These are phyloP conservation scores for Theonella swinhoei DNA, from an alignment of 37 sponge, comb jelly and placozoan genomes.

Conservation along the genomic window DNA sequence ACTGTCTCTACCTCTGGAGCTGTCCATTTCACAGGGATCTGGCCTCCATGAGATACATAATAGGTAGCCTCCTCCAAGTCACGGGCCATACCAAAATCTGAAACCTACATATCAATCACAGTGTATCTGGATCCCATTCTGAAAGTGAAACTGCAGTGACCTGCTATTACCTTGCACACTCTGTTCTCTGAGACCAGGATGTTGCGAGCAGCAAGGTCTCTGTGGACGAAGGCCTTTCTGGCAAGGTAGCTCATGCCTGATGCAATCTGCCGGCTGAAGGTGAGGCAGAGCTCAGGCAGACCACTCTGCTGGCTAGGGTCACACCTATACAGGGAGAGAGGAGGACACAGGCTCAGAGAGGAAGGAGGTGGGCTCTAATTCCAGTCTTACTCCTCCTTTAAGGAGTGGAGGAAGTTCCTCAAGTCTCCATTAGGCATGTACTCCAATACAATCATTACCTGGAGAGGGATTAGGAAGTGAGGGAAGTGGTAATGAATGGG, in stretches of 20 bases:
- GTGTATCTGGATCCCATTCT: not conserved
- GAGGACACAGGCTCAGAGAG: not conserved
- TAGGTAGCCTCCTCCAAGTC: slow-evolving; percentile 28
- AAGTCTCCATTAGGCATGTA: slow-evolving; percentile 67
- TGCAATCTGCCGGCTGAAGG: not conserved
- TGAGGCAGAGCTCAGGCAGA: not conserved
- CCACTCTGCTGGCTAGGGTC: not conserved
- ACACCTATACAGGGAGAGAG: not conserved
- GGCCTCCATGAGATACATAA: slow-evolving; percentile 32
- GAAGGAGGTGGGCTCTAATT: not conserved
- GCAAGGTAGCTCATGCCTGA: slow-evolving; percentile 5
- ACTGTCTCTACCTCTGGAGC: slow-evolving; percentile 57
- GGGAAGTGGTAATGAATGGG: no score
- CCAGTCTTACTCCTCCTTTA: slow-evolving; percentile 15
- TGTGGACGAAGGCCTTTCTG: not conserved
- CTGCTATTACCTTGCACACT: slow-evolving; percentile 3
- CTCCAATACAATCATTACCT: slow-evolving; percentile 84
- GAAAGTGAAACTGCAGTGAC: not conserved
- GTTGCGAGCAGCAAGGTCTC: slow-evolving; percentile 10
- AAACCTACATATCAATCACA: slow-evolving; percentile 17
- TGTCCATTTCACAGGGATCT: slow-evolving; percentile 72
- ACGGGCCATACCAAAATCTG: slow-evolving; percentile 70
- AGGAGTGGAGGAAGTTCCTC: slow-evolving; percentile 13
- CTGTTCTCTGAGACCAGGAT: not conserved
- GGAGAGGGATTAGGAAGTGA: no score